Conservation (phyloP, 1,140 invertebrate species). For the Apocrypta bakeri region DNA sequence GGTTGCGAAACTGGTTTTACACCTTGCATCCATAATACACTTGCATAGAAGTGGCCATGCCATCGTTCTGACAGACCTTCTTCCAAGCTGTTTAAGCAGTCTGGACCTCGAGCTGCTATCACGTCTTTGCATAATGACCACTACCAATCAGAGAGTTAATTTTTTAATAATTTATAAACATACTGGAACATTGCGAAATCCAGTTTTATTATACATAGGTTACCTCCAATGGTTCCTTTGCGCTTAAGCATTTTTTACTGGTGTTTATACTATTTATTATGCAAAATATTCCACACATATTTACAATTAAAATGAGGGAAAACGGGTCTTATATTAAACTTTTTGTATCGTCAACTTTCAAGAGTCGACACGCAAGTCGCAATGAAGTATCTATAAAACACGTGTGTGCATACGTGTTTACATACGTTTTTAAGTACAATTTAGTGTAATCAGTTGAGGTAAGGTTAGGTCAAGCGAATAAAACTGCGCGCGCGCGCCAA, state of each 20-base stretch:
- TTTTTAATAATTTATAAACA: constrained; percentile 32
- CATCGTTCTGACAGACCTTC: constrained; percentile 73
- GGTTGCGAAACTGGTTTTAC: constrained; percentile 77
- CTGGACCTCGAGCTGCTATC: constrained; percentile 74
- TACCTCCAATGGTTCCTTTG: constrained; percentile 38
- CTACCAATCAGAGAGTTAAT: constrained; percentile 55
- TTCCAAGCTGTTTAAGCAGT: constrained; percentile 60
- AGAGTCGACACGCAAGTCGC: no score
- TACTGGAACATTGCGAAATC: constrained; percentile 15
- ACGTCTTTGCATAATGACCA: constrained; percentile 66
- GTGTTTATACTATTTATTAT: constrained; percentile 49
- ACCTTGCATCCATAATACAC: constrained; percentile 85
- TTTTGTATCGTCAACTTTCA: no score
- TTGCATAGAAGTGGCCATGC: constrained; percentile 78
- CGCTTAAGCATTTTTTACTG: background rate
- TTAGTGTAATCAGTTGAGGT: no score
- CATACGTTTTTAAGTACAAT: no score
- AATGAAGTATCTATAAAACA: no score
- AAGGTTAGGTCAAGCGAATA: no score
- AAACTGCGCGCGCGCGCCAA: no score
- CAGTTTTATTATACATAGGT: background rate
- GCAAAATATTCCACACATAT: constrained; percentile 73
- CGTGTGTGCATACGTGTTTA: no score
- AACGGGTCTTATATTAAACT: no score
- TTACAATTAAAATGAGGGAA: no score